Evolutionary conservation across 2,113 vertebrate genomes (phyloP).

Genomic region (Indri indri): DNA sequence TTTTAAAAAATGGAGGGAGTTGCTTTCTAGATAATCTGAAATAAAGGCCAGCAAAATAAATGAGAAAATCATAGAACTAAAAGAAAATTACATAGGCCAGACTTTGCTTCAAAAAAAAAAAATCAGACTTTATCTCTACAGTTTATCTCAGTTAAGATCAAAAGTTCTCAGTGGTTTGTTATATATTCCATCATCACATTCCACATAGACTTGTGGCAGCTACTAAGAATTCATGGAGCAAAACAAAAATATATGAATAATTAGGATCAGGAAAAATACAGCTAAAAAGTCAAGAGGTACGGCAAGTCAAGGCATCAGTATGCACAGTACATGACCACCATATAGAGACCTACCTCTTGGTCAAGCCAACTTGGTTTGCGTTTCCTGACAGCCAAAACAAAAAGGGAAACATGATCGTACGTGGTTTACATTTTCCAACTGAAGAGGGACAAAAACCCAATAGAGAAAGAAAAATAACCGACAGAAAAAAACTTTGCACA

Average conservation of each 20-base stretch:
- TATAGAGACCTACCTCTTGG: not conserved
- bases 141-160: not conserved
- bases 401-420: not conserved
- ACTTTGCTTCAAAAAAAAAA: not conserved
- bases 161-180: conserved; percentile 10
- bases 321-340: not conserved
- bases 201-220: not conserved
- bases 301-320: not conserved
- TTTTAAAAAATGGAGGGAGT: not conserved
- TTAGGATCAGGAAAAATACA: not conserved
- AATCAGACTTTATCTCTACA: not conserved
- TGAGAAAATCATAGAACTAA: conserved; percentile 5
- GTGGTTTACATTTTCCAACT: not conserved
- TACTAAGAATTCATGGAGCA: not conserved
- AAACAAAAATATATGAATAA: conserved; percentile 59
- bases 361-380: not conserved
- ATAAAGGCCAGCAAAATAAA: conserved; percentile 23
- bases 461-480: conserved; percentile 23
- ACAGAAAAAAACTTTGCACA: not conserved
- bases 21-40: conserved; percentile 19
- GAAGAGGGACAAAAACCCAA: not conserved
- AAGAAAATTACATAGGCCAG: not conserved
- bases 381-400: conserved; percentile 20
- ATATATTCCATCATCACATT: not conserved
- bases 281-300: not conserved